Evolutionary conservation across 2,113 vertebrate genomes (phyloP).

Genomic region (Capra hircus): DNA sequence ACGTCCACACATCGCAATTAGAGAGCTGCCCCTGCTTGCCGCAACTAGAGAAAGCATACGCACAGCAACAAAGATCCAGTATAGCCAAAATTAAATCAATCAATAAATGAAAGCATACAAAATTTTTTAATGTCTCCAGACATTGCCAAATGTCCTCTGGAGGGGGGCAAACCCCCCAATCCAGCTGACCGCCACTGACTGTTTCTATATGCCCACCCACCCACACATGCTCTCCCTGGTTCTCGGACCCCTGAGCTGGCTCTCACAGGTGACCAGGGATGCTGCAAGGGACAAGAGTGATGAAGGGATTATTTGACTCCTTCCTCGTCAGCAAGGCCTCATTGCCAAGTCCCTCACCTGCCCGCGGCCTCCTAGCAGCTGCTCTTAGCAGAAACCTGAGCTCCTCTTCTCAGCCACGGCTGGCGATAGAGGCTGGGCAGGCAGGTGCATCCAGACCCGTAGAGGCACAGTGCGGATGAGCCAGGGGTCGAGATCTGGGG

Average conservation of each 20-base stretch:
- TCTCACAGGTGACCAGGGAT: not conserved
- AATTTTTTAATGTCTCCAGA: not conserved
- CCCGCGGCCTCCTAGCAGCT: not conserved
- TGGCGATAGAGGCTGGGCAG: not conserved
- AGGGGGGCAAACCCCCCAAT: not conserved
- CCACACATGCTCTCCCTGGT: not conserved
- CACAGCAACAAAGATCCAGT: not conserved
- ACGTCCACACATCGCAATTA: not conserved
- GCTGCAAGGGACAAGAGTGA: not conserved
- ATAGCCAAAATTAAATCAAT: not conserved
- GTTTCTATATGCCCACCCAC: fast-evolving
- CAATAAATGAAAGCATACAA: not conserved
- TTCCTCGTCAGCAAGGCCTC: not conserved
- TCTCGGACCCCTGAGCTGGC: not conserved
- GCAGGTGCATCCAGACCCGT: fast-evolving
- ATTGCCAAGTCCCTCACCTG: not conserved
- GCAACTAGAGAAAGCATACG: not conserved
- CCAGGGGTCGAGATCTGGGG: not conserved
- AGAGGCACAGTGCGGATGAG: fast-evolving
- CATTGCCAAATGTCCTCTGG: not conserved
- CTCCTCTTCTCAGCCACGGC: not conserved
- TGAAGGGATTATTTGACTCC: not conserved
- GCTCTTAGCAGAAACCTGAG: not conserved
- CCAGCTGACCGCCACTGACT: not conserved
- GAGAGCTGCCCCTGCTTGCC: not conserved